phyloP scores from a whole-genome alignment of 2,888 invertebrate species.

The Epicampocera succincta region DNA sequence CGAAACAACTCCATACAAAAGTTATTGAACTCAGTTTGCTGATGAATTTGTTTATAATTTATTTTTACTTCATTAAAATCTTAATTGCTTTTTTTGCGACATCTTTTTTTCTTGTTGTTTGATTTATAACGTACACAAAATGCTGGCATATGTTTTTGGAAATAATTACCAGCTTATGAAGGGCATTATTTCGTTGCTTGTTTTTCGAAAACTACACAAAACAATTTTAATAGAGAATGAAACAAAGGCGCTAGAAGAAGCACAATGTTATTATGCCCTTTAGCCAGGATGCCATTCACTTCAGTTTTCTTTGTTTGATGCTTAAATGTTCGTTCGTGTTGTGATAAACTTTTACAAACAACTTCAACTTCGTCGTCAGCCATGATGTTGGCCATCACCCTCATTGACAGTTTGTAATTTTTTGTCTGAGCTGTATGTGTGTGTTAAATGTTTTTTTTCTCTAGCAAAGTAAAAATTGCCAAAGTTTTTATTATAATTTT shows the following conservation, averaged over 20 bases:
- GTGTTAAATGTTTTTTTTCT: no score
- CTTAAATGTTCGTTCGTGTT: conserved; percentile 8
- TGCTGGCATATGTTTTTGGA: conserved; percentile 5
- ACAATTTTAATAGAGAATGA: neutral
- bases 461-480: no score
- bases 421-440: neutral
- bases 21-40: no score
- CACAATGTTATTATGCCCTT: conserved; percentile 62
- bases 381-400: conserved; percentile 31
- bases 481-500: no score
- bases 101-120: neutral
- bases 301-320: conserved; percentile 23
- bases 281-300: conserved; percentile 46
- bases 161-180: conserved; percentile 25
- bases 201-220: neutral
- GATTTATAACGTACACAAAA: neutral
- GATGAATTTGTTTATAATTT: no score
- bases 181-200: neutral
- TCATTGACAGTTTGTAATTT: conserved; percentile 34
- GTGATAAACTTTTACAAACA: conserved; percentile 7
- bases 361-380: conserved; percentile 6
- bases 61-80: conserved; percentile 7
- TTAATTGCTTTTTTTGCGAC: conserved; percentile 17
- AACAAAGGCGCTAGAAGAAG: neutral
- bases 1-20: no score